Percentiles rank a stretch among this genome's conserved stretches.
Evolutionary conservation across 2,113 vertebrate species (phyloP).

Genomic region (Octodon degus): DNA sequence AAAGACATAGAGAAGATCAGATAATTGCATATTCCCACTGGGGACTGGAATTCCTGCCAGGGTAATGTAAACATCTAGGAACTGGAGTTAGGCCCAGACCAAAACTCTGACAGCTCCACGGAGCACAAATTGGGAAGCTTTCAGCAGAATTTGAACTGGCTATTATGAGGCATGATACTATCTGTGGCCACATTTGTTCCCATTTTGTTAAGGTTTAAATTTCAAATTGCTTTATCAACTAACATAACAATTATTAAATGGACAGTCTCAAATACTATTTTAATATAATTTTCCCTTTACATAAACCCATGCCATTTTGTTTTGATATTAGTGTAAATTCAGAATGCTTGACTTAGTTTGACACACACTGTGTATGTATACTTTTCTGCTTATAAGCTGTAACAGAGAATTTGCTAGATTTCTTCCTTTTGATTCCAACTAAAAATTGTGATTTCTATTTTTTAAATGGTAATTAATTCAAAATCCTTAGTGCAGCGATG

Average conservation of each 20-base stretch:
- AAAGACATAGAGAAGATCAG: not conserved
- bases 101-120: not conserved
- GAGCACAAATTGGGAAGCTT: not conserved
- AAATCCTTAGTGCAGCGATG: not conserved
- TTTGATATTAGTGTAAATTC: not conserved
- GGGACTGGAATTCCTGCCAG: not conserved
- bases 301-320: not conserved
- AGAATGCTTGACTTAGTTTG: not conserved
- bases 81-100: not conserved
- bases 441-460: slow-evolving; percentile 32
- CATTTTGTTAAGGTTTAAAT: not conserved
- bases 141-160: not conserved
- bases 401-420: too few species aligned
- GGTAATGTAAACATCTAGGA: not conserved
- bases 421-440: not conserved
- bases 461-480: not conserved
- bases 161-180: not conserved
- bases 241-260: not conserved
- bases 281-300: too few species aligned
- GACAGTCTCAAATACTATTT: not conserved
- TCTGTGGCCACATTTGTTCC: not conserved
- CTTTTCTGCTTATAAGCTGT: not conserved
- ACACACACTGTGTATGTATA: not conserved
- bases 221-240: not conserved
- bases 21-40: not conserved